phyloP scores from a whole-genome alignment of 2,113 vertebrate genomes.

The Zapus hudsonius region DNA sequence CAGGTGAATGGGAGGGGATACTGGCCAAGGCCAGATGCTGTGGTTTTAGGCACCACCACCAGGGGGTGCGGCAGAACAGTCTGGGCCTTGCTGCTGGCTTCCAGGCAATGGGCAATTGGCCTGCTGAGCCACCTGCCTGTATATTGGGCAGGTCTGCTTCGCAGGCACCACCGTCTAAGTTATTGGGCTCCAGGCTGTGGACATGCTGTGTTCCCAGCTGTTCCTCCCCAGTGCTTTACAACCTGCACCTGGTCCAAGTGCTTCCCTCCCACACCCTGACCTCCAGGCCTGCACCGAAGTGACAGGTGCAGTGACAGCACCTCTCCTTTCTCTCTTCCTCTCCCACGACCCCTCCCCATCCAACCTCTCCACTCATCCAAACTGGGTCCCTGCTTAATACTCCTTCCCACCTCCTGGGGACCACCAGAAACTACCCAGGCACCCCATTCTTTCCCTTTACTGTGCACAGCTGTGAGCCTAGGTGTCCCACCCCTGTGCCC shows the following conservation, averaged over 20 bases:
- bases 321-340: too few species aligned
- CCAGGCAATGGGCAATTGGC: background rate
- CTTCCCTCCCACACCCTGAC: background rate
- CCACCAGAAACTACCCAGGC: background rate
- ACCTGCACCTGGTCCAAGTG: too few species aligned
- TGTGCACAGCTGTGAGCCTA: background rate
- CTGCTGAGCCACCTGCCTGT: background rate
- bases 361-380: too few species aligned
- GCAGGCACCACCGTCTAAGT: accelerated
- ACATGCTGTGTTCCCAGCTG: background rate
- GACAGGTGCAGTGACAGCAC: too few species aligned
- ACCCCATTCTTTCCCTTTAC: background rate
- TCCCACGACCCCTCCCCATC: background rate
- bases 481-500: background rate
- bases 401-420: background rate
- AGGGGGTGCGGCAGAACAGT: background rate
- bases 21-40: background rate
- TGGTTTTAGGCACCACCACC: background rate
- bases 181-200: background rate
- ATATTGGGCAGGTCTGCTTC: background rate
- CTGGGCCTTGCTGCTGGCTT: background rate
- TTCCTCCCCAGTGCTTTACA: background rate
- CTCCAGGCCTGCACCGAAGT: too few species aligned
- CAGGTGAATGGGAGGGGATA: background rate
- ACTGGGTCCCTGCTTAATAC: too few species aligned